Evolutionary conservation across 2,113 vertebrate species (phyloP).

Genomic region (Oplegnathus fasciatus): DNA sequence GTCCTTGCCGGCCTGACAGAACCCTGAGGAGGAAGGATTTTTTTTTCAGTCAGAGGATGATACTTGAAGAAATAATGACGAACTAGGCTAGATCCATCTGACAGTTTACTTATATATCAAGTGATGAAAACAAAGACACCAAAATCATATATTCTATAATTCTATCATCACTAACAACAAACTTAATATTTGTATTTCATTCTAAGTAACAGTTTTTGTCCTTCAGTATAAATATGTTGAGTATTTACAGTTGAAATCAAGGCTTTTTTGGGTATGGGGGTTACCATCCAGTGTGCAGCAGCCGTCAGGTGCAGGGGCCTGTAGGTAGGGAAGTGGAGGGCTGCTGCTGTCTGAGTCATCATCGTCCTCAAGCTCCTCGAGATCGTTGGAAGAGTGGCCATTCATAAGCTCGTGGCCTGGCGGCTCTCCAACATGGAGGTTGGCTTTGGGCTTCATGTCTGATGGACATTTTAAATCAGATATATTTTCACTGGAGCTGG

Average conservation of each 20-base stretch:
- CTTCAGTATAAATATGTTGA: not conserved
- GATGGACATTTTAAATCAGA: conserved; percentile 11
- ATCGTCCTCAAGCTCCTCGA: conserved; percentile 92
- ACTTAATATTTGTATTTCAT: not conserved
- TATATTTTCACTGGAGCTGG: not conserved
- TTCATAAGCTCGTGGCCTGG: conserved; percentile 87
- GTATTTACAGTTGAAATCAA: not conserved
- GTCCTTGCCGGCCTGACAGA: conserved; percentile 99
- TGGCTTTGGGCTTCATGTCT: conserved; percentile 94
- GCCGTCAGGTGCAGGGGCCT: conserved; percentile 93
- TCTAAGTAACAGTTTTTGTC: not conserved
- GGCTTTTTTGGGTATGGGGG: not conserved
- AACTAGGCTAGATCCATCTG: not conserved
- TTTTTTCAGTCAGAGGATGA: conserved; percentile 14
- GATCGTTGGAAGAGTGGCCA: conserved; percentile 87
- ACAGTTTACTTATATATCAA: not conserved
- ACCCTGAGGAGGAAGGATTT: conserved; percentile 84
- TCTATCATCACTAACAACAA: not conserved
- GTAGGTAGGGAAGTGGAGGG: conserved; percentile 94
- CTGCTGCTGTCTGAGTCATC: conserved; percentile 95
- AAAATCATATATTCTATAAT: not conserved
- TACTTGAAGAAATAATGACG: not conserved
- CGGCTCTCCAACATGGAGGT: conserved; percentile 87
- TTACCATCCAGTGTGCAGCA: conserved; percentile 97
- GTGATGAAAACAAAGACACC: not conserved